These are phyloP conservation scores for Hestina assimilis DNA, from an alignment of 1,140 invertebrate genomes.

Conservation along the genomic window DNA sequence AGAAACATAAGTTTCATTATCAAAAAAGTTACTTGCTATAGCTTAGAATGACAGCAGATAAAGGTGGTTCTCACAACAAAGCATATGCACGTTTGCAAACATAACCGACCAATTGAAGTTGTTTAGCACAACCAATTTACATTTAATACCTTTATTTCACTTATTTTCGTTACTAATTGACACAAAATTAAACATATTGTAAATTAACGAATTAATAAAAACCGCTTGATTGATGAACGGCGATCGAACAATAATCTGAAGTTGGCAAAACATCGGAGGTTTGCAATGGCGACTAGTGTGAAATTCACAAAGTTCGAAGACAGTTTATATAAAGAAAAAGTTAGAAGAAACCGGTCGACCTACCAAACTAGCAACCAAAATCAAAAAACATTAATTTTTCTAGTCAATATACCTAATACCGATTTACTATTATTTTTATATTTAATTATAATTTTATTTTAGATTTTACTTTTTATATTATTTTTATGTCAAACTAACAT, in stretches of 20 bases:
- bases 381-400: no score
- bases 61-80: slow-evolving; percentile 78
- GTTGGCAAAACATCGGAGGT: slow-evolving; percentile 55
- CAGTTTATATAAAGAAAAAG: background rate
- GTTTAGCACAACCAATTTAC: slow-evolving; percentile 40
- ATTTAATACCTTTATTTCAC: slow-evolving; percentile 45
- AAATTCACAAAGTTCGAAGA: slow-evolving; percentile 16
- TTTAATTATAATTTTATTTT: background rate
- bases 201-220: slow-evolving; percentile 64
- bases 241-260: slow-evolving; percentile 75
- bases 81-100: slow-evolving; percentile 75
- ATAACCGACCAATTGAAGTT: slow-evolving; percentile 49
- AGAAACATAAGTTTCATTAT: slow-evolving; percentile 71
- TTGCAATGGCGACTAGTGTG: slow-evolving; percentile 54
- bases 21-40: slow-evolving; percentile 66
- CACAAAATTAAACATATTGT: slow-evolving; percentile 64
- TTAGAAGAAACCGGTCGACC: background rate
- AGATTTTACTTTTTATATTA: no score
- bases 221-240: slow-evolving; percentile 73
- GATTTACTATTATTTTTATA: no score
- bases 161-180: slow-evolving; percentile 53
- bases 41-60: slow-evolving; percentile 73
- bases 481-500: no score
- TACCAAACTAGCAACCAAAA: background rate
- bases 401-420: no score